Base-by-base conservation (phyloP, 1,140 invertebrate species). In the Phortica variegata region DNA sequence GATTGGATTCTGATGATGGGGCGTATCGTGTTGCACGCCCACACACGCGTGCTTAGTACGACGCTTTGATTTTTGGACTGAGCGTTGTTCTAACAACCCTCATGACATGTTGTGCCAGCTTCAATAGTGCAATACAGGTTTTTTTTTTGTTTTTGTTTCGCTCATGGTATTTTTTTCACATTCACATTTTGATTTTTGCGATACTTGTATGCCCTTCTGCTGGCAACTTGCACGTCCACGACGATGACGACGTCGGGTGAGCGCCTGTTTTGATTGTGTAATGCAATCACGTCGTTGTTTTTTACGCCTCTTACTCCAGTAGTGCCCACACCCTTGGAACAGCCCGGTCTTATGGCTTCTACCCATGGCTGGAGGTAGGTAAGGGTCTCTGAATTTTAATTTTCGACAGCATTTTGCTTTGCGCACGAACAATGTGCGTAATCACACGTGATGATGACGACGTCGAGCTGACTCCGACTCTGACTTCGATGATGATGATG, bases 1-100 rank as follows among this genome's bases (percentile, higher is more conserved):
- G 69, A 73, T 73, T 73, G 69, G 69, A 72, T 73, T 73, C 69
- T 73, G 68, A 73, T 72, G 69, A 73, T 65, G 61, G 65, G 70
- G 70, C 70, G 70, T 69, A 58, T 54, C 52, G 56, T 54, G 49
- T 58, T 56, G 54, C 58, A 54, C 70, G 70, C 70, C 70, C 70
- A 69, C 70, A 60, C 70, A 73, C 70, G 69, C 65, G 70, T 53
- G 50, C 47, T 58, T 54, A 54, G 60, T 72, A 61, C 54, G 50
- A 42, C 57, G 48, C 58, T 61, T 58, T 72, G 66, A 61, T 63
- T 71, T 66, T 58, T 61, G 41, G 26, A 23, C 39, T 3, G 23
- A 37, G 18, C 33, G 37, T 23, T 56, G 59, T 41, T 34, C 33
- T 26, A 44, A 38, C 32, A 50, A 36, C 49, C 47, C 45, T 34